A percentile compares a stretch with the other conserved stretches of the same genome.
Evolutionary conservation across 2,113 vertebrate species (phyloP).

Genomic region (Odontophorus gujanensis): DNA sequence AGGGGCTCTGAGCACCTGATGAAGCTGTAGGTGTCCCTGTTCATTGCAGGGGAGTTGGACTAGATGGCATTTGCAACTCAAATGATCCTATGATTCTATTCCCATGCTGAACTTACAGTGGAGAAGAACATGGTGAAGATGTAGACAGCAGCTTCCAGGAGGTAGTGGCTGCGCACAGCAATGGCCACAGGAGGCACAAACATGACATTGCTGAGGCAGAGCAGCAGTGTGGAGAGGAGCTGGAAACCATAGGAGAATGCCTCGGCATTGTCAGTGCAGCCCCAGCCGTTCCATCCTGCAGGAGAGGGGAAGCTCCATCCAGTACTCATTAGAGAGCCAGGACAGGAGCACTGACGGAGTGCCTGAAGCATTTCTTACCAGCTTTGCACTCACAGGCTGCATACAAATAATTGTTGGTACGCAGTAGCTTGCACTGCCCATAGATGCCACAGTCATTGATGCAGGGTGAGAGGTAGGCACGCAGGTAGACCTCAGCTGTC

Average conservation of each 20-base stretch:
- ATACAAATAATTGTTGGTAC: slow-evolving; percentile 96
- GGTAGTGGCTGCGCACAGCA: slow-evolving; percentile 91
- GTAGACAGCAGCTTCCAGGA: slow-evolving; percentile 95
- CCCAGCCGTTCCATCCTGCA: slow-evolving; percentile 97
- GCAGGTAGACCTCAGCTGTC: slow-evolving; percentile 92
- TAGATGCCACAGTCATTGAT: slow-evolving; percentile 96
- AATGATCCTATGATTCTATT: no score
- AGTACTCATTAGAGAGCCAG: background rate
- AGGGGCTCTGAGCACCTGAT: no score
- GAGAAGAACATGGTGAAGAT: slow-evolving; percentile 99
- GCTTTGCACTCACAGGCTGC: slow-evolving; percentile 99
- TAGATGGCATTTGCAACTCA: no score
- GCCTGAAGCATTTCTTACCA: slow-evolving; percentile 76
- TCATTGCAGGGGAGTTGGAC: no score
- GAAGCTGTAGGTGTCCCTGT: no score
- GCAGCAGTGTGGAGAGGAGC: slow-evolving; percentile 92
- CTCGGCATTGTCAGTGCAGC: slow-evolving; percentile 92
- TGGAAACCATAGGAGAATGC: slow-evolving; percentile 97
- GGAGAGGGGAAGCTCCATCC: background rate
- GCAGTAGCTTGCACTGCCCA: slow-evolving; percentile 96
- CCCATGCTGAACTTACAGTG: slow-evolving; percentile 80
- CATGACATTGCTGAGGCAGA: slow-evolving; percentile 99
- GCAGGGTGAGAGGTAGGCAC: slow-evolving; percentile 94
- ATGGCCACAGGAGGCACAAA: slow-evolving; percentile 95
- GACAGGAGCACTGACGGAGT: background rate